Evolutionary conservation across 2,113 vertebrate genomes (phyloP).

Genomic region (Paradisaea rubra): DNA sequence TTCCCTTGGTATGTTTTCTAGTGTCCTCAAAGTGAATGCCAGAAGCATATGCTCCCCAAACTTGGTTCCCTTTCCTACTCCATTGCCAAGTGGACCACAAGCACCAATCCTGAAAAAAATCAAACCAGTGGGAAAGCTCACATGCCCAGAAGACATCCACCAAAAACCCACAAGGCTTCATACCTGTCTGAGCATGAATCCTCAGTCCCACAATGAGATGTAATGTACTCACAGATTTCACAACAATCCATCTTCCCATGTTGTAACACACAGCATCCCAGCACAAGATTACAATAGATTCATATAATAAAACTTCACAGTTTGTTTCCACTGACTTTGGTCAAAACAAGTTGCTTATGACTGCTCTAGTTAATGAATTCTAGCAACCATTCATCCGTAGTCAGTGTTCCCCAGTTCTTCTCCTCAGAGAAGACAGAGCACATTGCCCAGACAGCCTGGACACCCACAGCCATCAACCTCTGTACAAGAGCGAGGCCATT

Average conservation of each 20-base stretch:
- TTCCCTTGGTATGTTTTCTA: neutral
- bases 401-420: neutral
- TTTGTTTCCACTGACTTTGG: neutral
- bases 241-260: neutral
- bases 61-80: neutral
- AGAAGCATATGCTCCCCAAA: neutral
- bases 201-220: neutral
- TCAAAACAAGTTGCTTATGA: neutral
- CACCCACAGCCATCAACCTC: neutral
- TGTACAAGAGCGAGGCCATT: fast-evolving
- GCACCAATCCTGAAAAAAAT: neutral
- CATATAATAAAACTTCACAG: neutral
- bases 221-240: neutral
- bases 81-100: neutral
- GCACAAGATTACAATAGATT: neutral
- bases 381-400: neutral
- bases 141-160: neutral
- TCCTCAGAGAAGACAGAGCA: neutral
- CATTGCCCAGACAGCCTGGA: neutral
- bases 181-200: neutral
- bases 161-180: neutral
- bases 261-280: neutral
- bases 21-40: neutral
- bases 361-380: neutral
- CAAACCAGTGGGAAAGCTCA: neutral